Conservation (phyloP, 2,113 vertebrate genomes). For the Nyctibius bracteatus region DNA sequence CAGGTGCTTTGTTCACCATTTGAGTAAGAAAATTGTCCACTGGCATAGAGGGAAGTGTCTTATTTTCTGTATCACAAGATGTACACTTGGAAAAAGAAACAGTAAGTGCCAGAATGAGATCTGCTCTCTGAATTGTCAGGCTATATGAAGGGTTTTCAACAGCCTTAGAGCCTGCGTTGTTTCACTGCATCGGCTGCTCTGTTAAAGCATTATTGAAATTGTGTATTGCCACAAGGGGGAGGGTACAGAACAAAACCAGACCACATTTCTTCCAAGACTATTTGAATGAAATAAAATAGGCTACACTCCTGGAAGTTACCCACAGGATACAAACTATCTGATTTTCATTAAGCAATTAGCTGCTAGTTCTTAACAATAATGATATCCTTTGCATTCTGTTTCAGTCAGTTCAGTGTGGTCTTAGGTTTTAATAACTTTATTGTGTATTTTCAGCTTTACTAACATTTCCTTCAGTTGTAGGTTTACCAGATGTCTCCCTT, state of each 20-base stretch:
- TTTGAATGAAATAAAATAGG: neutral
- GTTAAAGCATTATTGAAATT: neutral
- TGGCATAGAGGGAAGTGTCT: neutral
- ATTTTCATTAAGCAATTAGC: conserved; percentile 36
- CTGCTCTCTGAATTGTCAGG: neutral
- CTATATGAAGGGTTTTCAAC: neutral
- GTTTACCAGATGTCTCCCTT: neutral
- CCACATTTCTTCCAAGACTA: neutral
- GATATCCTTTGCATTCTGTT: conserved; percentile 36
- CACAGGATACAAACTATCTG: neutral
- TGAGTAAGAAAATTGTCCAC: neutral
- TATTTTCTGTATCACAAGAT: neutral
- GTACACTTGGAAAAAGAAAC: neutral
- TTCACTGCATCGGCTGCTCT: neutral
- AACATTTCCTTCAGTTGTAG: neutral
- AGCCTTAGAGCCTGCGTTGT: neutral
- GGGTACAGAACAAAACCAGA: neutral
- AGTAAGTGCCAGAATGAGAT: neutral
- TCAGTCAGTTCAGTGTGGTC: neutral
- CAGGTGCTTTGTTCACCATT: neutral
- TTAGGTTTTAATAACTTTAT: conserved; percentile 39
- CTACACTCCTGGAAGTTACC: neutral
- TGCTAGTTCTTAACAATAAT: neutral
- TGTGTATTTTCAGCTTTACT: conserved; percentile 23
- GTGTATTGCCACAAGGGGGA: neutral